These are phyloP conservation scores for Dipus sagitta DNA, from an alignment of 2,797 vertebrate species.

Conservation along the genomic window DNA sequence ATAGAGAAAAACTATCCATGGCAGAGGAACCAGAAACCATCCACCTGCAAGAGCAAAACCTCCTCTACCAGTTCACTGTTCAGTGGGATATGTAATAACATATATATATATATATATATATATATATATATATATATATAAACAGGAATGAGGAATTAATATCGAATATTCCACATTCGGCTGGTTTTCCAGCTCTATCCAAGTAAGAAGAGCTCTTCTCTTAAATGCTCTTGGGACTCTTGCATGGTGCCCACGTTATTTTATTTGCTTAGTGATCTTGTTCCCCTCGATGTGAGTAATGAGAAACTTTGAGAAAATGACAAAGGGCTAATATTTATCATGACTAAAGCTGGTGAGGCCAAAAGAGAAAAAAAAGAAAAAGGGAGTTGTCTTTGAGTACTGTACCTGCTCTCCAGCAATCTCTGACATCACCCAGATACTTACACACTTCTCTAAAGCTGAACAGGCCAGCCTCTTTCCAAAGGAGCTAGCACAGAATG, in stretches of 20 bases:
- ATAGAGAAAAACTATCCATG: too few species aligned
- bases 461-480: neutral
- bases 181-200: slow-evolving; percentile 10
- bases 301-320: slow-evolving; percentile 59
- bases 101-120: neutral
- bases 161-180: neutral
- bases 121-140: neutral
- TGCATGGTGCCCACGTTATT: neutral
- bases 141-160: slow-evolving; percentile 46
- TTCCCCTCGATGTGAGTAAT: slow-evolving; percentile 60
- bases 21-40: neutral
- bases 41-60: slow-evolving; percentile 11
- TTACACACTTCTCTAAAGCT: neutral
- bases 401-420: slow-evolving; percentile 37
- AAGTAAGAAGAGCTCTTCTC: slow-evolving; percentile 38
- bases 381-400: neutral
- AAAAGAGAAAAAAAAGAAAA: too few species aligned
- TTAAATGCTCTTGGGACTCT: slow-evolving; percentile 21
- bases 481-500: neutral
- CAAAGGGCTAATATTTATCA: slow-evolving; percentile 58
- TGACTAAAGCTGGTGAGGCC: neutral
- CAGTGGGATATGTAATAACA: neutral
- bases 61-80: slow-evolving; percentile 9
- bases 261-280: slow-evolving; percentile 43
- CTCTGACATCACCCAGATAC: neutral